Evolutionary conservation across 2,888 invertebrate genomes (phyloP), one percentile per base, ranked within the genome.

Genomic region (Sinodicranocentrus sp.): DNA sequence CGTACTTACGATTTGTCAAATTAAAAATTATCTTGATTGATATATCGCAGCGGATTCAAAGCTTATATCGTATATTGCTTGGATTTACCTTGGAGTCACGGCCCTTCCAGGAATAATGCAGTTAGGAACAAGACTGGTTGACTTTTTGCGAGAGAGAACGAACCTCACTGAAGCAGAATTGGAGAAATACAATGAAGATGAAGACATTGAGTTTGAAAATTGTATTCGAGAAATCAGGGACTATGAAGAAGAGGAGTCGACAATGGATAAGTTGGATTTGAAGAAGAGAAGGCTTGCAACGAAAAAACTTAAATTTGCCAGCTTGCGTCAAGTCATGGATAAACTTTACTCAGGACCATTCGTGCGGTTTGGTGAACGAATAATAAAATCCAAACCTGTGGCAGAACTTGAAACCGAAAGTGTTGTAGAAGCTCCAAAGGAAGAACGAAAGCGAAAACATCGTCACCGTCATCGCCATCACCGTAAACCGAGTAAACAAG

Each of bases 171-270:
- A 80, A 3, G 13, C 57, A 15, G 82, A 82, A 1, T 17, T 82
- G 44, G 82, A 75, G 59, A 82, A 82, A 48, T 82, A 75, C 15
- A 75, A 82, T 43, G 82, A 82, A 25, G 82, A 82, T 15, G 73
- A 82, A 19, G 82, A 82, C 28, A 44, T 82, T 17, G 82, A 82
- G 25, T 82, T 82, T 75, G 82, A 82, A 26, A 68, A 75, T 19
- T 82, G 82, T 19, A 59, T 82, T 26, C 26, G 59, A 15, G 68
- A 82, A 61, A 57, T 82, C 6, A 67, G 26, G 15, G 82, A 82
- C 2, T 82, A 82, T 17, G 73, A 82, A 19, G 73, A 82, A 21
- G 75, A 82, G 15, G 80, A 80, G 0, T 39, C 75, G 21, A 68
- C 61, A 6, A 75, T 82, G 82, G 82, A 82, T 26, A 82, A 82